A percentile compares a stretch with the other conserved stretches of the same genome.
Evolutionary conservation across 2,797 vertebrate genomes (phyloP).

Genomic region (Picus viridis): DNA sequence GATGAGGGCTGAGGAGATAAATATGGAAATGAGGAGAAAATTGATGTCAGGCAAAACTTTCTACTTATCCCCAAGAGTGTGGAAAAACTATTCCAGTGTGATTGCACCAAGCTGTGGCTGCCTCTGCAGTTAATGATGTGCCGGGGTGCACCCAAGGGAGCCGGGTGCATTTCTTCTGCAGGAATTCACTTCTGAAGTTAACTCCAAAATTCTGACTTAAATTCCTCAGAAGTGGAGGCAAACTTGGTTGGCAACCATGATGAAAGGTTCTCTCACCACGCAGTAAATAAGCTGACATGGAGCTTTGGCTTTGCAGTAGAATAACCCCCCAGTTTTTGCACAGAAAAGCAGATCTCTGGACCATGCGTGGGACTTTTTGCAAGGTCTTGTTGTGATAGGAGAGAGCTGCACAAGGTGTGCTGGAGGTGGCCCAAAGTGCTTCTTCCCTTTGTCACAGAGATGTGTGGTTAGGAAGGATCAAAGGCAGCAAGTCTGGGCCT

Average conservation of each 20-base stretch:
- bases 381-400: no score
- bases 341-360: no score
- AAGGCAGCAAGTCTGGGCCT: no score
- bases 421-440: no score
- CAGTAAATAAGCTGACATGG: accelerated
- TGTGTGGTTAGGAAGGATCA: no score
- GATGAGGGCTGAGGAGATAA: accelerated
- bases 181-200: background rate
- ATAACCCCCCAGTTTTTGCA: background rate
- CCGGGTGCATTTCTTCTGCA: background rate
- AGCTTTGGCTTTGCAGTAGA: background rate
- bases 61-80: background rate
- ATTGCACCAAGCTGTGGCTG: background rate
- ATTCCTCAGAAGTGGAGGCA: background rate
- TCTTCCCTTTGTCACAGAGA: no score
- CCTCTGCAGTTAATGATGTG: background rate
- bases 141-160: accelerated
- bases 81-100: background rate
- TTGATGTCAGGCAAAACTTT: background rate
- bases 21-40: background rate
- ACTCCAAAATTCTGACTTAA: background rate
- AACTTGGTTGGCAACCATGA: background rate
- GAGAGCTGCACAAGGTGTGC: no score
- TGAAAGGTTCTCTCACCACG: background rate
- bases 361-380: no score